Base-by-base conservation (phyloP, 2,797 vertebrate species). In the Diceros bicornis region DNA sequence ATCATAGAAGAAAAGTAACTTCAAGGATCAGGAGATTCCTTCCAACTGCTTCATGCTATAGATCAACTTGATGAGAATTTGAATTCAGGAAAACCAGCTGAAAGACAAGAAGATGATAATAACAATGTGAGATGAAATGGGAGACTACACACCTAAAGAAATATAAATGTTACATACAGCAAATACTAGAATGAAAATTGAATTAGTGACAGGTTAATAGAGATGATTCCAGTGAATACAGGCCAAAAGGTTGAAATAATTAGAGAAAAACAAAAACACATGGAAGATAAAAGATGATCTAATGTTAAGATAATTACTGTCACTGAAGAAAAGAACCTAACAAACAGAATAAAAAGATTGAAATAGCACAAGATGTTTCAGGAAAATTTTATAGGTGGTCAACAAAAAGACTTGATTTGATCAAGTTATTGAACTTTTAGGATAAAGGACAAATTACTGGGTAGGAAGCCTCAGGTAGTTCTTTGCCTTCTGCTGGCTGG, bases 51-150 rank as follows among this genome's bases (percentile, higher is more conserved):
- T 61, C 64, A 1, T 88, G 52, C 44, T 69, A 2, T 55, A 84
- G 18, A 81, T 91, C 64, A 94, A 41, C 52, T 81, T 92, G 89
- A 47, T 79, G 62, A 78, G 59, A 85, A 91, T 82, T 68, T 85
- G 59, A 91, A 57, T 91, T 91, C 20, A 88, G 52, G 64, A 87
- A 64, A 93, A 77, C 3, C 32, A 91, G 10, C n/a, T 62, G 27
- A 62, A 77, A 90, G 66, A 55, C 13, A 89, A 71, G 18, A 92
- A 78, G 59, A 50, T 64, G 32, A 21, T 81, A 72, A 68, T 55
- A 79, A 78, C 23, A 89, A 18, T 52, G 23, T 47, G 34, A 85
- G 47, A 91, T 95, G 69, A 88, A 96, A 52, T 86, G 25, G 41
- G 50, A 92, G 68, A 68, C 52, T 72, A 52, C 16, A 50, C 50